A percentile compares a stretch with the other conserved stretches of the same genome.
Conservation (phyloP, 2,797 vertebrate species). For the Pelochelys cantorii region DNA sequence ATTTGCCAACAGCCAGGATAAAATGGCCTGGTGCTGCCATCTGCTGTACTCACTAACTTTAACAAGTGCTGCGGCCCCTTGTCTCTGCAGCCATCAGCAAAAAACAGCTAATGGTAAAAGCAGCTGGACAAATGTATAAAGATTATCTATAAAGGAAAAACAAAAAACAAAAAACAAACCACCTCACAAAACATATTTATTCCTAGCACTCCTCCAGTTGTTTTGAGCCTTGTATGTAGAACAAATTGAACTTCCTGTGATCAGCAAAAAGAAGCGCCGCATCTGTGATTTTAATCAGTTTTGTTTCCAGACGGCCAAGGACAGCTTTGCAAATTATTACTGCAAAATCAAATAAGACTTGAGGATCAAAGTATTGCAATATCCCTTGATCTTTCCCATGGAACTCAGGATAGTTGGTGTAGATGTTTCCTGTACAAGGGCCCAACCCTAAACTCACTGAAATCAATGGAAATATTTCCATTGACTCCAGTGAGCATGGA, state of each 20-base stretch:
- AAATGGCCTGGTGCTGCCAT: conserved; percentile 75
- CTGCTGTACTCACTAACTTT: conserved; percentile 67
- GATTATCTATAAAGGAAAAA: neutral
- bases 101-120: neutral
- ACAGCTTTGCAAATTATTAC: neutral
- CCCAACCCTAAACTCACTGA: conserved; percentile 3
- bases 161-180: neutral
- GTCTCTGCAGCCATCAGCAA: rapidly evolving
- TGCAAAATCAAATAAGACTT: neutral
- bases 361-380: neutral
- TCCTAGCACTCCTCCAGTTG: neutral
- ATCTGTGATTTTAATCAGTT: neutral
- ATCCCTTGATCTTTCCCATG: neutral
- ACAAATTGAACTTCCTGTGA: rapidly evolving
- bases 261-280: neutral
- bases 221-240: neutral
- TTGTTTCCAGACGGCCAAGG: neutral
- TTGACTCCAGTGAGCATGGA: rapidly evolving
- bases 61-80: neutral
- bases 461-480: neutral
- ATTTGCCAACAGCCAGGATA: neutral
- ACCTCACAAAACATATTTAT: neutral
- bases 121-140: neutral
- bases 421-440: neutral
- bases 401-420: neutral